Percentiles rank a stretch among this genome's conserved stretches.
These are phyloP conservation scores for Andrena haemorrhoa DNA, from an alignment of 2,888 invertebrate genomes.

Conservation along the genomic window DNA sequence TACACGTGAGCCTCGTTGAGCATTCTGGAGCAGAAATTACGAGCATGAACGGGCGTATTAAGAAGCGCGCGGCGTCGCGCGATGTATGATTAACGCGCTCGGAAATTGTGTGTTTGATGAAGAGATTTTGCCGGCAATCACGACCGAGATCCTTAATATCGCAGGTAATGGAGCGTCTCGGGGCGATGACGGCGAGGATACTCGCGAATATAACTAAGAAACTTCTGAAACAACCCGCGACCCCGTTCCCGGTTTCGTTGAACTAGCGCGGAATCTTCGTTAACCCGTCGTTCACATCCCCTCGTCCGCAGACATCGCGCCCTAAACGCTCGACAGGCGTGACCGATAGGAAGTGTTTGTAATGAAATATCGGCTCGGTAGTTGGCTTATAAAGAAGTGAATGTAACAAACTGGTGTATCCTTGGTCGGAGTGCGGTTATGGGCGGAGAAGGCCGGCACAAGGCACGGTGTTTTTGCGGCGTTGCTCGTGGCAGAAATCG, in stretches of 20 bases:
- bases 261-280: background rate
- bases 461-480: conserved; percentile 68
- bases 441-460: conserved; percentile 64
- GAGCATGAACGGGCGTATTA: conserved; percentile 31
- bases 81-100: conserved; percentile 42
- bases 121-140: conserved; percentile 52
- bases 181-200: background rate
- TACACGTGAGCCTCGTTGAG: conserved; percentile 27
- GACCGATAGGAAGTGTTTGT: conserved; percentile 62
- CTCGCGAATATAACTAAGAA: too few species aligned
- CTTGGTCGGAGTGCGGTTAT: conserved; percentile 63
- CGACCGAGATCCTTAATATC: conserved; percentile 16
- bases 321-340: background rate
- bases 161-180: background rate
- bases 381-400: conserved; percentile 69
- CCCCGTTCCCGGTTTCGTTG: too few species aligned
- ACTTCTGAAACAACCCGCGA: too few species aligned
- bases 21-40: conserved; percentile 33
- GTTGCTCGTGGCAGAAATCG: conserved; percentile 74
- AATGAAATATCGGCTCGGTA: conserved; percentile 64
- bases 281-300: background rate
- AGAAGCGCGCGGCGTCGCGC: conserved; percentile 10
- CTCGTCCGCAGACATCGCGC: background rate
- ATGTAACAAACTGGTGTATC: conserved; percentile 70
- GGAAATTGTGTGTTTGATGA: conserved; percentile 56